Base-by-base conservation (phyloP, 2,888 invertebrate species). In the Cryptocephalus primarius region DNA sequence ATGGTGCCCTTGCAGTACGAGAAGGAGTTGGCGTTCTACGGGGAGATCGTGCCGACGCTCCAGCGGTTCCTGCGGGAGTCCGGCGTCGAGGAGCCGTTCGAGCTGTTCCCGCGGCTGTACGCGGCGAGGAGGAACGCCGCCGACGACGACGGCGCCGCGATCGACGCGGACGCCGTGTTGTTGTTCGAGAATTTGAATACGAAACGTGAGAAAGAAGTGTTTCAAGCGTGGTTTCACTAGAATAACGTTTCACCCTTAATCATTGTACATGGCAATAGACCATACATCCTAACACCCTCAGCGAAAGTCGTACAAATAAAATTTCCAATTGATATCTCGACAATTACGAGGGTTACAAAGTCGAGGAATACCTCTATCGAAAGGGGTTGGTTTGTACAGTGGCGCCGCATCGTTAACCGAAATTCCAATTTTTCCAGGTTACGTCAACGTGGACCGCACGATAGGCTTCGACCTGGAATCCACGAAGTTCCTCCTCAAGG, bases 391-490 rank as follows among this genome's bases (percentile, higher is more conserved):
- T n/a, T n/a, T n/a, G n/a, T n/a, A n/a, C n/a, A n/a, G n/a, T n/a
- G n/a, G n/a, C n/a, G n/a, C n/a, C n/a, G n/a, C n/a, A n/a, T n/a
- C n/a, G n/a, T n/a, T n/a, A n/a, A n/a, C n/a, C n/a, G n/a, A n/a
- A n/a, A n/a, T n/a, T n/a, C n/a, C n/a, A n/a, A n/a, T n/a, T n/a
- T 39, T 50, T 53, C 33, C 22, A 56, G 56, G 55, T 40, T 78
- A 70, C 51, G 68, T 61, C 42, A 69, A 66, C 1, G 69, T 67
- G 0, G 63, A 74, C 39, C 70, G 77, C 13, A 55, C 57, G 33
- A 52, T 55, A 45, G 71, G 75, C 44, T 69, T 74, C 43, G 72
- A 77, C 57, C 55, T 73, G 33, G 60, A 64, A 1, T 73, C 75
- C 40, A 64, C 72, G 1, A 63, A 62, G 44, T 36, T 72, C 1